Conservation (phyloP, 2,888 invertebrate genomes). For the Monopis laevigella region DNA sequence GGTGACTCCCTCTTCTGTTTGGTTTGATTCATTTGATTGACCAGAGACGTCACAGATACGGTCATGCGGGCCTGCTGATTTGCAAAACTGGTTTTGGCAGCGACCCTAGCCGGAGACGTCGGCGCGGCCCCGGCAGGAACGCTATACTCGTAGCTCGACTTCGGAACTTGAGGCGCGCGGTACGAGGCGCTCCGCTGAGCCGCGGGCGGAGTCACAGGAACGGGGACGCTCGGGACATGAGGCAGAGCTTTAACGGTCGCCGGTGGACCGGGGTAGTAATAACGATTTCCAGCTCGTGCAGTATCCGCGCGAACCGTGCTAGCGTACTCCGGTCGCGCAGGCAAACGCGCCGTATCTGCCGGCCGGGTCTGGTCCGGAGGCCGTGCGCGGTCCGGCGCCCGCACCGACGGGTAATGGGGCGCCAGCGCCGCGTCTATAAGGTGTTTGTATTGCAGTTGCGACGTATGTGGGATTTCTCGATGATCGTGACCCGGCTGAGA, state of each 20-base stretch:
- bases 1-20: constrained; percentile 79
- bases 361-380: constrained; percentile 35
- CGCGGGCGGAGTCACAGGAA: constrained; percentile 34
- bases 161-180: constrained; percentile 26
- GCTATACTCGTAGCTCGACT: constrained; percentile 41
- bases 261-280: constrained; percentile 41
- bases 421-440: constrained; percentile 23
- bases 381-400: constrained; percentile 39
- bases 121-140: constrained; percentile 36
- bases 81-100: constrained; percentile 44
- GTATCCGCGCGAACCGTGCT: constrained; percentile 25
- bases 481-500: constrained; percentile 43
- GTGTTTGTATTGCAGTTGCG: constrained; percentile 18
- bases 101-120: constrained; percentile 43
- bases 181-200: constrained; percentile 26
- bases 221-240: constrained; percentile 32
- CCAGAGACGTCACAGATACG: constrained; percentile 55
- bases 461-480: constrained; percentile 36
- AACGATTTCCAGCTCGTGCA: constrained; percentile 26
- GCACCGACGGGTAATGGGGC: constrained; percentile 41
- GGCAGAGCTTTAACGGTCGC: too few relatives aligned
- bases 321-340: constrained; percentile 39
- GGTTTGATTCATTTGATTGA: constrained; percentile 57
- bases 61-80: constrained; percentile 56
- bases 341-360: constrained; percentile 37